These are phyloP conservation scores for Molothrus ater DNA, from an alignment of 2,797 vertebrate species.

Conservation along the genomic window DNA sequence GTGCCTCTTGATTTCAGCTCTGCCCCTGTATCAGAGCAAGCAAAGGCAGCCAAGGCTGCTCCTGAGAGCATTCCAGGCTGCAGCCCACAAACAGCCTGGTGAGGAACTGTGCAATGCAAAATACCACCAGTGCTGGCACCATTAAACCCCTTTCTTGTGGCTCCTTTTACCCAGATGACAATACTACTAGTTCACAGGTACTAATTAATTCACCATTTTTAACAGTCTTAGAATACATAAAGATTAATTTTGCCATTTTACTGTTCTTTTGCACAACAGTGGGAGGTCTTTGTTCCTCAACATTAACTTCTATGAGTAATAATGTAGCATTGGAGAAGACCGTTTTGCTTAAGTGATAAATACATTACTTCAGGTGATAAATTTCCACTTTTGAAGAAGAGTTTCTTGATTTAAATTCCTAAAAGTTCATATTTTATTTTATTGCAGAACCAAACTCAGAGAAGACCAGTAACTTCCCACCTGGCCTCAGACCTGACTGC, in stretches of 20 bases:
- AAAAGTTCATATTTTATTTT: not conserved
- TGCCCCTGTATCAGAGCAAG: not conserved
- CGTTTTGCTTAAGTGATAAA: not conserved
- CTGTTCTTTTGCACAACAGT: not conserved
- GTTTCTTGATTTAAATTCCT: not conserved
- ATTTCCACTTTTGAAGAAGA: not conserved
- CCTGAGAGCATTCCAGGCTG: not conserved
- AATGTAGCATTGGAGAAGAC: not conserved
- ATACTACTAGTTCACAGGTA: not conserved
- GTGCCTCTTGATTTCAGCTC: not conserved
- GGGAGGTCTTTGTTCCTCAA: not conserved
- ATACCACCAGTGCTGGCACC: not conserved
- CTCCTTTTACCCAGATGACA: not conserved
- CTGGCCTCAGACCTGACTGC: not conserved
- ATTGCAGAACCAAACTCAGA: not conserved
- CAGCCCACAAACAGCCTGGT: rapidly evolving
- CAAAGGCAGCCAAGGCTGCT: not conserved
- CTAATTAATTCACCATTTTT: not conserved
- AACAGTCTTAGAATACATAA: not conserved
- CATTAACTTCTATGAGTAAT: not conserved
- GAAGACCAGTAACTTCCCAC: not conserved
- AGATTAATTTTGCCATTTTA: not conserved
- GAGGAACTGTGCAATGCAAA: not conserved
- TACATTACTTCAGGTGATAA: not conserved
- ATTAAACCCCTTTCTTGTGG: not conserved